These are phyloP conservation scores for Narcine bancroftii DNA, from an alignment of 2,113 vertebrate species.

Conservation along the genomic window DNA sequence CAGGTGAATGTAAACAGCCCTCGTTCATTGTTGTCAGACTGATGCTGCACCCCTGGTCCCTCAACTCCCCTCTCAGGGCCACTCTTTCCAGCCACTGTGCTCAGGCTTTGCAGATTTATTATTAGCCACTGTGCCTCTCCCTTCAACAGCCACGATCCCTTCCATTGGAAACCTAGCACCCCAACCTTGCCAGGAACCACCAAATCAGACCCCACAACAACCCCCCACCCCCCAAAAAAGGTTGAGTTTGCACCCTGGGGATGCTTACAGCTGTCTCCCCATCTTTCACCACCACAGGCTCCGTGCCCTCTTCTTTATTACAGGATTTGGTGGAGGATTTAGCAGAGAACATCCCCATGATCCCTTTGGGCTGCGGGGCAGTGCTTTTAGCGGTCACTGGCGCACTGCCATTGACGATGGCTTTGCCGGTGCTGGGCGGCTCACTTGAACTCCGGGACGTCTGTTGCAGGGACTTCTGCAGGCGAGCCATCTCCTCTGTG, in stretches of 20 bases:
- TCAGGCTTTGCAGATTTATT: neutral
- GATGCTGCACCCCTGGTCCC: neutral
- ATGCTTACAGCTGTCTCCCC: slow-evolving; percentile 55
- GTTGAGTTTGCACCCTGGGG: neutral
- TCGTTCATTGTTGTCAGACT: neutral
- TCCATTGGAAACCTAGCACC: neutral
- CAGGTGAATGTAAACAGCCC: neutral
- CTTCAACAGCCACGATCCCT: neutral
- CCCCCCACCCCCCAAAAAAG: no score
- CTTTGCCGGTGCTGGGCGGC: slow-evolving; percentile 2
- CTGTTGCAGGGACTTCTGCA: slow-evolving; percentile 40
- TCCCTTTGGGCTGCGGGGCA: slow-evolving; percentile 66
- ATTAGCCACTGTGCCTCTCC: neutral
- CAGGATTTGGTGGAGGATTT: slow-evolving; percentile 60
- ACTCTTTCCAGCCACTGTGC: neutral
- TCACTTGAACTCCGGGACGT: slow-evolving; percentile 37
- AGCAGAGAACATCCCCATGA: slow-evolving; percentile 82
- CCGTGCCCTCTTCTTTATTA: slow-evolving; percentile 65
- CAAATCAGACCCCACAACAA: no score
- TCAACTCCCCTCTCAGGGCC: neutral
- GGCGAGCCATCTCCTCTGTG: slow-evolving; percentile 46
- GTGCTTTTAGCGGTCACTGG: slow-evolving; percentile 47
- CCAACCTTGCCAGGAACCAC: neutral
- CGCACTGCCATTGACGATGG: slow-evolving; percentile 53
- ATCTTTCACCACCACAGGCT: slow-evolving; percentile 53